These are phyloP conservation scores for Prunella himalayana DNA, from an alignment of 2,113 vertebrate species.

Conservation along the genomic window DNA sequence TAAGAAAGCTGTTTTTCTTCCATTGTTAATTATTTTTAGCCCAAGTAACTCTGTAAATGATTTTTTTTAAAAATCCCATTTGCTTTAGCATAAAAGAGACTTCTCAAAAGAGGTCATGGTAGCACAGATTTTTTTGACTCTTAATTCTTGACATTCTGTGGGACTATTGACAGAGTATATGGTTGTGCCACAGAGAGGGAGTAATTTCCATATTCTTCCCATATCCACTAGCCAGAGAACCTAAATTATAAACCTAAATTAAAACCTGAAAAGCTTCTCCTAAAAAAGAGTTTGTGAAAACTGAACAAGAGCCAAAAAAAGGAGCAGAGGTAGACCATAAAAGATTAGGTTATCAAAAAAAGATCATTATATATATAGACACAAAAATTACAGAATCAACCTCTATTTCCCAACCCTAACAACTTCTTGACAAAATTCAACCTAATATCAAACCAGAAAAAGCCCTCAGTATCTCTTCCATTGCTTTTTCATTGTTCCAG, in stretches of 20 bases:
- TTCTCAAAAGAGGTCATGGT: neutral
- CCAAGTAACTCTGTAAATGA: neutral
- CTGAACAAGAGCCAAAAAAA: neutral
- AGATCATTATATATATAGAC: neutral
- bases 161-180: neutral
- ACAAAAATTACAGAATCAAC: neutral
- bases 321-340: neutral
- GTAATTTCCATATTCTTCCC: neutral
- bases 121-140: neutral
- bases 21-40: neutral
- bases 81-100: neutral
- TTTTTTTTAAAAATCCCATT: neutral
- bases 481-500: neutral
- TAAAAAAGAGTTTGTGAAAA: neutral
- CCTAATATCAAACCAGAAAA: neutral
- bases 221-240: neutral
- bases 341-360: neutral
- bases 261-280: neutral
- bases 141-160: neutral
- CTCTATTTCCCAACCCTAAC: neutral
- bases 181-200: neutral
- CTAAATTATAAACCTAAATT: neutral
- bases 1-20: neutral
- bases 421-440: neutral
- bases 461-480: neutral